These are phyloP conservation scores for Botia kubotai DNA, from an alignment of 2,797 vertebrate genomes.

Conservation along the genomic window DNA sequence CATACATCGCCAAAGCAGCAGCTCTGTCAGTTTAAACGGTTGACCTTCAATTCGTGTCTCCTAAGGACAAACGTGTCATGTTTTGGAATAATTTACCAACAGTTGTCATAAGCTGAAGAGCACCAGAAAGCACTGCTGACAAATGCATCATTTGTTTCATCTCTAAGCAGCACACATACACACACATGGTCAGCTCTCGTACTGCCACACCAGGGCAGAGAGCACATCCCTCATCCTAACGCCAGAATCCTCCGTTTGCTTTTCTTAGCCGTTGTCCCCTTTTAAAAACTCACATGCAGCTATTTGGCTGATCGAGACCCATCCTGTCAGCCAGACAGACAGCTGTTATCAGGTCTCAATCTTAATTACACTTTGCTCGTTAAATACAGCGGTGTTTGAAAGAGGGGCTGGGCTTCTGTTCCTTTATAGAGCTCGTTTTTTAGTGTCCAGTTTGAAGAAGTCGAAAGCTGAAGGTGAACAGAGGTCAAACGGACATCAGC, in stretches of 20 bases:
- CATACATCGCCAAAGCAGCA: conserved; percentile 28
- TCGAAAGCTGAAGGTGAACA: conserved; percentile 45
- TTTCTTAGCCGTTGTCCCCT: conserved; percentile 33
- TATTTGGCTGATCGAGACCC: conserved; percentile 48
- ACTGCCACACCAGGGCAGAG: neutral
- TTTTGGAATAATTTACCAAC: conserved; percentile 40
- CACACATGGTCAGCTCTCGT: neutral
- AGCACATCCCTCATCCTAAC: conserved; percentile 26
- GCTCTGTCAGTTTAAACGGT: conserved; percentile 27
- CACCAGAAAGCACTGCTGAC: conserved; percentile 36
- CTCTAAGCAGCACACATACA: neutral
- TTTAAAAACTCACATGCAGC: conserved; percentile 36
- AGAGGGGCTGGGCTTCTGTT: neutral
- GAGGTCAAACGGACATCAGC: conserved; percentile 58
- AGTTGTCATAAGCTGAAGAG: conserved; percentile 27
- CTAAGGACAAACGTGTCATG: conserved; percentile 16
- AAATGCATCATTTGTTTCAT: conserved; percentile 44
- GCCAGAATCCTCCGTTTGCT: neutral
- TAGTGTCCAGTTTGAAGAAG: conserved; percentile 10
- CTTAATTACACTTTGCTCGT: conserved; percentile 56
- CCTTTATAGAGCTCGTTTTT: neutral
- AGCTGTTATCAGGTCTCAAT: conserved; percentile 56
- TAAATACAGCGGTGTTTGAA: conserved; percentile 42
- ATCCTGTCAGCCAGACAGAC: conserved; percentile 39
- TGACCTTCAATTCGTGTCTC: conserved; percentile 45